Percentiles rank a stretch among this genome's conserved stretches.
Conservation (phyloP, 2,113 vertebrate genomes). For the Aphyosemion australe region DNA sequence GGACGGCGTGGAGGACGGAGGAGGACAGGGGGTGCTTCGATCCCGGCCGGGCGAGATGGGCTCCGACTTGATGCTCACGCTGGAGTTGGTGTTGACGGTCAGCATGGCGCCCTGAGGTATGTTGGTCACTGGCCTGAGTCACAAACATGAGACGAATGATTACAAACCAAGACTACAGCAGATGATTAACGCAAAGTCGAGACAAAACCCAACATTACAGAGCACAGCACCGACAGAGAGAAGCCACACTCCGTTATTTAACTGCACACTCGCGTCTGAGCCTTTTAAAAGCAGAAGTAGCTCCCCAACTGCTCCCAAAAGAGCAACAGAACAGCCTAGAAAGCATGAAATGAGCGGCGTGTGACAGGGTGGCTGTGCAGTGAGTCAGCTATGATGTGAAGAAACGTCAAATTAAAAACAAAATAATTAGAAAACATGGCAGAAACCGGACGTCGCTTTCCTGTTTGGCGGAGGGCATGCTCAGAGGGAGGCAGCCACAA, state of each 20-base stretch:
- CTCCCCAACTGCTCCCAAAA: slow-evolving; percentile 48
- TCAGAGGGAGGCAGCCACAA: slow-evolving; percentile 63
- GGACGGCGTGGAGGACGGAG: slow-evolving; percentile 58
- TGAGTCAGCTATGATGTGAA: slow-evolving; percentile 47
- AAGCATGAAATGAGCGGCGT: slow-evolving; percentile 67
- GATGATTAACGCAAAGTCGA: slow-evolving; percentile 11
- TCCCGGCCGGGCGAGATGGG: slow-evolving; percentile 93
- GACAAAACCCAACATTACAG: slow-evolving; percentile 56
- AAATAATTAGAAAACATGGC: slow-evolving; percentile 55
- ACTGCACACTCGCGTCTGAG: slow-evolving; percentile 36
- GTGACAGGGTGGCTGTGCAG: slow-evolving; percentile 56
- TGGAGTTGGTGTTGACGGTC: slow-evolving; percentile 91
- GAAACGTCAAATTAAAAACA: slow-evolving; percentile 33
- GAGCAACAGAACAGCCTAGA: slow-evolving; percentile 61
- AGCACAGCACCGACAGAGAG: slow-evolving; percentile 64
- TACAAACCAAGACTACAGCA: slow-evolving; percentile 16
- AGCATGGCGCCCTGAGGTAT: slow-evolving; percentile 89
- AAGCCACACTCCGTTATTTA: slow-evolving; percentile 56
- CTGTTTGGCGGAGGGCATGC: slow-evolving; percentile 69
- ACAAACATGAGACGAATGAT: slow-evolving; percentile 8
- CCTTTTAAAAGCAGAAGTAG: slow-evolving; percentile 57
- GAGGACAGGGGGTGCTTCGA: slow-evolving; percentile 86
- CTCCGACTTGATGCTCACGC: slow-evolving; percentile 96
- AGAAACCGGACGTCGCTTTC: slow-evolving; percentile 64
- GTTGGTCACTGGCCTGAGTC: slow-evolving; percentile 86